Base-by-base conservation (phyloP, 1,140 invertebrate genomes). In the Drosophila fuyamai region DNA sequence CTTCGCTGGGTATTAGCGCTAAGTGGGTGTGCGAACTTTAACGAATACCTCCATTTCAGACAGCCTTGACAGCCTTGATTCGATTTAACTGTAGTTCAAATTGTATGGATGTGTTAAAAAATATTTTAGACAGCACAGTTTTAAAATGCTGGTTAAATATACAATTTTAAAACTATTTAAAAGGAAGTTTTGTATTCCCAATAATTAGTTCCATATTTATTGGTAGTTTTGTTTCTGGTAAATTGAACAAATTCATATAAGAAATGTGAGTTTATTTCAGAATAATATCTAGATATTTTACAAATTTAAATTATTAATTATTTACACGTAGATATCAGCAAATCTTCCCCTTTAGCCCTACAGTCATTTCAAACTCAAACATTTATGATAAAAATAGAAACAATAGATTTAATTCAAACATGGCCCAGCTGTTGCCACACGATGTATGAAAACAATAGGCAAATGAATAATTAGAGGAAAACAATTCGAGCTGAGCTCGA, bases 381-480 rank as follows among this genome's bases (percentile, higher is more conserved):
- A 14, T 16, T 9, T 10, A 13, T 9, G 29, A 60, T 27, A 10
- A 14, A 58, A 59, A 43, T 63, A 43, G 9, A 35, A 68, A 74
- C 53, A 76, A 51, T 29, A 18, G 23, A 36, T 10, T 29, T 38
- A 40, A 40, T 36, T 27, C 38, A 51, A 56, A 76, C 51, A 74
- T 16, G 27, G 27, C 14, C 32, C 67, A 74, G 57, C 48, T 61
- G 71, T 74, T 38, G 57, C 23, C 61, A 63, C 29, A 51, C 5
- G 4, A 16, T 1, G 5, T 9, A 59, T 60, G 16, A 14, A 44
- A 29, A 2, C 47, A 14, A 29, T 38, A 32, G 13, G 38, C 14
- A 18, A 14, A 18, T 13, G 54, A 35, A 60, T 56, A 43, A 60
- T 60, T 62, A 14, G 55, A 62, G 16, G 29, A 10, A 2, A 36